These are phyloP conservation scores for Tenodera sinensis DNA, from an alignment of 2,888 invertebrate species.

Conservation along the genomic window DNA sequence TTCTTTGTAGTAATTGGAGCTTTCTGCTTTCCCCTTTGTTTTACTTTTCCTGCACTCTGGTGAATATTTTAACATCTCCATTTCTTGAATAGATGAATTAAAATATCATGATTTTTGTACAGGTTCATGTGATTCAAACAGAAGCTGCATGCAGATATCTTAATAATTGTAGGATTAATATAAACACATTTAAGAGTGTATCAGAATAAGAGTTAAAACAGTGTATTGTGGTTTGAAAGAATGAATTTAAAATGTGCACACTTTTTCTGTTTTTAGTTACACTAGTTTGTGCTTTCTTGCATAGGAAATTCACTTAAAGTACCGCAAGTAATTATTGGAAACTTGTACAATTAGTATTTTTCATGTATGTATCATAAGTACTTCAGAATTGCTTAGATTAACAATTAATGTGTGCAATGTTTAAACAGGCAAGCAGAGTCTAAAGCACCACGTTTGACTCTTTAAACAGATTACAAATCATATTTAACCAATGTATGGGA, in stretches of 20 bases:
- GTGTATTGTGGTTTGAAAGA: not conserved
- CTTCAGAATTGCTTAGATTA: not conserved
- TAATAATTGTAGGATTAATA: not conserved
- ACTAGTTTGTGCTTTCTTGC: not conserved
- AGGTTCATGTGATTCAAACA: not conserved
- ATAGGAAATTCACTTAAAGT: not conserved
- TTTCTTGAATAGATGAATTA: not conserved
- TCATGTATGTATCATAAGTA: not conserved
- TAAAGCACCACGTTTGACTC: not conserved
- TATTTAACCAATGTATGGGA: not conserved
- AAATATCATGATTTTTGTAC: not conserved
- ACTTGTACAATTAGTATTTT: not conserved
- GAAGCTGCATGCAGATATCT: not conserved
- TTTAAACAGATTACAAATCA: not conserved
- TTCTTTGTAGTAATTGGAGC: not conserved
- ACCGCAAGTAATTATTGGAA: not conserved
- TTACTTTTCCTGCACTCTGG: not conserved
- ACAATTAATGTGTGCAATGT: not conserved
- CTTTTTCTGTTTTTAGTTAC: not conserved
- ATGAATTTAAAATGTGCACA: not conserved
- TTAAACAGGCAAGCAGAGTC: not conserved
- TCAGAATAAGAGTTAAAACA: not conserved
- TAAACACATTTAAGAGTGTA: not conserved
- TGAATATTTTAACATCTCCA: not conserved
- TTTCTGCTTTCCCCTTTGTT: not conserved